Conservation (phyloP, 1,140 invertebrate species). For the Dolichoris vasculosae region DNA sequence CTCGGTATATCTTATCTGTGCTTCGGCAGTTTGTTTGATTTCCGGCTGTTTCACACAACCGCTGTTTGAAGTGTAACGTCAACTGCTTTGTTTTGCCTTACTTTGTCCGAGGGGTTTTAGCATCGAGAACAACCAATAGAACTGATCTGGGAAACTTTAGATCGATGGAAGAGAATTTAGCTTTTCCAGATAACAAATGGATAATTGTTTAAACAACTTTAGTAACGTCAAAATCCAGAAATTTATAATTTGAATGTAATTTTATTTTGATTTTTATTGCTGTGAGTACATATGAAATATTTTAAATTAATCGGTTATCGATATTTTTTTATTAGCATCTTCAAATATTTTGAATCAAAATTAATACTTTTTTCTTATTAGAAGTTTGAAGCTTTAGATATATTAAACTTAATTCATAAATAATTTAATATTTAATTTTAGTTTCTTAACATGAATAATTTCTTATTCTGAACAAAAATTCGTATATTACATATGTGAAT, state of each 20-base stretch:
- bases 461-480: too few relatives aligned
- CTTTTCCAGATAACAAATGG: slow-evolving; percentile 1
- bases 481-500: too few relatives aligned
- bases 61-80: slow-evolving; percentile 35
- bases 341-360: too few relatives aligned
- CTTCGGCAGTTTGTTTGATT: slow-evolving; percentile 70
- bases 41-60: slow-evolving; percentile 62
- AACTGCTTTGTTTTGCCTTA: slow-evolving; percentile 38
- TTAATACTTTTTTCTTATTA: too few relatives aligned
- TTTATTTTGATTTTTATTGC: background rate
- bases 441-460: too few relatives aligned
- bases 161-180: slow-evolving; percentile 12
- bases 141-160: slow-evolving; percentile 3
- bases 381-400: too few relatives aligned
- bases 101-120: background rate
- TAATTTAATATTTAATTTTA: too few relatives aligned
- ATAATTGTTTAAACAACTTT: slow-evolving; percentile 26
- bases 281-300: too few relatives aligned
- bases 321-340: too few relatives aligned
- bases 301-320: background rate
- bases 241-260: background rate
- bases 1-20: slow-evolving; percentile 45
- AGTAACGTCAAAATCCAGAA: background rate
- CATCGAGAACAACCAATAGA: slow-evolving; percentile 17
- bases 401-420: too few relatives aligned